phyloP scores from a whole-genome alignment of 2,888 invertebrate genomes.

The Cepaea hortensis region DNA sequence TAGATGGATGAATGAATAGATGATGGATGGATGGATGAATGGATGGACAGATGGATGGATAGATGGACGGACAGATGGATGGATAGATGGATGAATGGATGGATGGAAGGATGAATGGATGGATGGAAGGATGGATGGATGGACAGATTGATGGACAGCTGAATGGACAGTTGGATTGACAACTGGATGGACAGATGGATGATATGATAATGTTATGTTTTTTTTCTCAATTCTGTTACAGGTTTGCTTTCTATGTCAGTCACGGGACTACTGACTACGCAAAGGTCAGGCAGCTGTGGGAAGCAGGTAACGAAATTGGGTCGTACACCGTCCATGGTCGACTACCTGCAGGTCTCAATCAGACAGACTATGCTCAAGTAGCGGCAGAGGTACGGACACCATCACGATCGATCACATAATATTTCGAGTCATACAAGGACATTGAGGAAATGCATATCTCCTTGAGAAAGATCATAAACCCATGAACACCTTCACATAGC shows the following conservation, averaged over 20 bases:
- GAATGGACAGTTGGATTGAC: neutral
- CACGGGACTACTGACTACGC: neutral
- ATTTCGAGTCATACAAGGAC: too few species aligned
- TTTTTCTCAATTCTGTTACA: neutral
- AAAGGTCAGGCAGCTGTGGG: slow-evolving; percentile 91
- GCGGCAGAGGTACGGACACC: slow-evolving; percentile 5
- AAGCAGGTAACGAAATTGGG: slow-evolving; percentile 96
- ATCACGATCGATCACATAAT: neutral
- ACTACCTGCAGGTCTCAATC: slow-evolving; percentile 28
- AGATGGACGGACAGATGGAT: too few species aligned
- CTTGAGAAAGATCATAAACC: too few species aligned
- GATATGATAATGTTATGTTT: neutral
- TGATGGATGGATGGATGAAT: too few species aligned
- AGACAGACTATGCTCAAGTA: neutral
- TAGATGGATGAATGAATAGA: too few species aligned
- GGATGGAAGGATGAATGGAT: too few species aligned
- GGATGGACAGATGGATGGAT: too few species aligned
- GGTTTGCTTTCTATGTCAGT: neutral
- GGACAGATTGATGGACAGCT: too few species aligned
- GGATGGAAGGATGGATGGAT: too few species aligned
- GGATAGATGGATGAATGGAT: too few species aligned
- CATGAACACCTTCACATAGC: too few species aligned
- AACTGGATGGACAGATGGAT: neutral
- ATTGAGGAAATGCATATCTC: too few species aligned
- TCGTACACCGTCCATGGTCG: slow-evolving; percentile 86